Conservation (phyloP, 1,140 invertebrate species). For the Solenopsis fugax region DNA sequence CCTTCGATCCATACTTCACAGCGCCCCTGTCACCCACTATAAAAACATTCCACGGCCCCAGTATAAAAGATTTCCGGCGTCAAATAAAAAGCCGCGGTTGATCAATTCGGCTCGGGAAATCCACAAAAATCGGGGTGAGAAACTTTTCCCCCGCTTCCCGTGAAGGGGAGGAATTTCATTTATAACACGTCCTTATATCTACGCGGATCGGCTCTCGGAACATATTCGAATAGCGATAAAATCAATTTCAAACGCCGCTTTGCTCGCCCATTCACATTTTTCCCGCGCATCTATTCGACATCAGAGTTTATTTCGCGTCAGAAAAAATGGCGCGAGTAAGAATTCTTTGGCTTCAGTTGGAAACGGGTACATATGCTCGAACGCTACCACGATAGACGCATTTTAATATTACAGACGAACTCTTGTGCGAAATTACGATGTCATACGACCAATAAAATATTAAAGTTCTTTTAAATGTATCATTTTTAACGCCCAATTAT, state of each 20-base stretch:
- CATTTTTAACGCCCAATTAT: not conserved
- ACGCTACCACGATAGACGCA: not conserved
- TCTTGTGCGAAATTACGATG: not conserved
- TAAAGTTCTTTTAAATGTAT: not conserved
- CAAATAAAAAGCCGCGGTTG: conserved; percentile 70
- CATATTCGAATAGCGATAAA: conserved; percentile 48
- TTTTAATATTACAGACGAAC: not conserved
- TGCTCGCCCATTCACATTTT: conserved; percentile 11
- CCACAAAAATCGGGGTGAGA: conserved; percentile 25
- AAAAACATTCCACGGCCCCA: conserved; percentile 67
- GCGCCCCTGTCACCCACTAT: conserved; percentile 42
- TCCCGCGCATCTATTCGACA: not conserved
- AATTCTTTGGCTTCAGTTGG: not conserved
- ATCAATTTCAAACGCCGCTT: conserved; percentile 49
- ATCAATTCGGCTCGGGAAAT: conserved; percentile 56
- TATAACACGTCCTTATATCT: conserved; percentile 53
- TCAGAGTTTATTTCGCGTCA: not conserved
- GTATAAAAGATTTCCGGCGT: conserved; percentile 67
- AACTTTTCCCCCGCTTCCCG: not conserved
- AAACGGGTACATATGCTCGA: not conserved
- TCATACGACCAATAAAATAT: not conserved
- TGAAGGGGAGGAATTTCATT: conserved; percentile 39
- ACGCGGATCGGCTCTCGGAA: conserved; percentile 31
- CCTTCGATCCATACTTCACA: conserved; percentile 31
- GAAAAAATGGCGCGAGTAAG: not conserved